phyloP scores from a whole-genome alignment of 2,888 invertebrate genomes.

The Andrena marginata region DNA sequence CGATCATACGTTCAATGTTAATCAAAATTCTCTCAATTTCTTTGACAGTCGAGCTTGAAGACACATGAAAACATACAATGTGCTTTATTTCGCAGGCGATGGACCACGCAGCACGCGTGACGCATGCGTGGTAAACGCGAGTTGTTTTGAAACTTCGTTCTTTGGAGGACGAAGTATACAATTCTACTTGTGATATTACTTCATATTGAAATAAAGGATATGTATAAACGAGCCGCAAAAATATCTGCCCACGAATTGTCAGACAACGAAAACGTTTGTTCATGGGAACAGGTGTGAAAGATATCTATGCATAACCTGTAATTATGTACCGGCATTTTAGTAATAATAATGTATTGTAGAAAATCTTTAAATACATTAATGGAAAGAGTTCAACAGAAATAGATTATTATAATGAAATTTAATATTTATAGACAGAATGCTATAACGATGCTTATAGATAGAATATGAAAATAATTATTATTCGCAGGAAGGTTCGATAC shows the following conservation, averaged over 20 bases:
- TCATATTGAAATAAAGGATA: constrained; percentile 46
- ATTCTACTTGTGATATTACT: neutral
- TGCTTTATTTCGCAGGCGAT: neutral
- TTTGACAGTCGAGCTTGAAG: neutral
- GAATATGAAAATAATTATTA: neutral
- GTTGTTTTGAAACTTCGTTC: constrained; percentile 3
- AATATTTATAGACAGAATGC: neutral
- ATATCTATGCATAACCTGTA: constrained; percentile 15
- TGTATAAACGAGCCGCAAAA: constrained; percentile 61
- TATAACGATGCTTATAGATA: neutral
- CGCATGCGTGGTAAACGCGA: neutral
- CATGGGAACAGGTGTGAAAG: constrained; percentile 34
- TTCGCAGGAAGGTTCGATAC: neutral
- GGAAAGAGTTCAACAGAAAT: neutral
- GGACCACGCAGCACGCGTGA: neutral
- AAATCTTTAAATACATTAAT: neutral
- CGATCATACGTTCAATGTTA: neutral
- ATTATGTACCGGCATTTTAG: neutral
- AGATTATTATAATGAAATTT: neutral
- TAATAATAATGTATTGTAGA: neutral
- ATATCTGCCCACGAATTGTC: constrained; percentile 67
- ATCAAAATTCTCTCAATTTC: neutral
- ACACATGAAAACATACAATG: too few species aligned
- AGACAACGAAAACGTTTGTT: constrained; percentile 53
- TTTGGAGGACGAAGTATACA: neutral